Base-by-base conservation (phyloP, 2,888 invertebrate species). In the Boloria euphrosyne region DNA sequence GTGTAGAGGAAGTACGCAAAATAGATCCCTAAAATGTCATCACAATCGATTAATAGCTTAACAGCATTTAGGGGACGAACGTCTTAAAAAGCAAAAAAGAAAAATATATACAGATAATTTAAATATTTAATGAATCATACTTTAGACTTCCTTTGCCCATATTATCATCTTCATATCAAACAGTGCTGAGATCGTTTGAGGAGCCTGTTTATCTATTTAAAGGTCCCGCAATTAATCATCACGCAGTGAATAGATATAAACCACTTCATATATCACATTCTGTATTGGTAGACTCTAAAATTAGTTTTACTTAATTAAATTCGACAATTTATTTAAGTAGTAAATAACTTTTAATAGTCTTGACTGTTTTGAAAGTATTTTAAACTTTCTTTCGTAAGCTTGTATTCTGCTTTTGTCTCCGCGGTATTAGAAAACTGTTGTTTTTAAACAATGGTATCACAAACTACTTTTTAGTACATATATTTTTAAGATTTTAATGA, bases 181-280 rank as follows among this genome's bases (percentile, higher is more conserved):
- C 22, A 46, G 62, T 14, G 50, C 27, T 27, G 38, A 38, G 22
- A 46, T 46, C 53, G 18, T 13, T 52, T 43, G 22, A 4, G 57
- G 57, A 57, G 27, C 64, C 44, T 64, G 64, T 64, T 64, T 64
- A 58, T 64, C 64, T 58, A 58, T 64, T 64, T 57, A 57, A 57
- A 57, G 57, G 50, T 43, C 51, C 44, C 49, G 63, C 65, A 65
- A 65, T 68, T 57, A 71, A 68, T 50, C 57, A 57, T 57, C 22
- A n/a, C 0, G 22, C n/a, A 44, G 17, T 38, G 7, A 59, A 2
- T 31, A 14, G 14, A 7, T 50, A 50, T 59, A 38, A 49, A 7
- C 38, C 31, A 17, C 17, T 4, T 27, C 49, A 18, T 59, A 38
- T 59, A 50, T 59, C 59, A 59, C 17, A 49, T 49, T 59, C 18